phyloP scores from a whole-genome alignment of 2,888 invertebrate genomes.

The Sphaerophoria rueppellii region DNA sequence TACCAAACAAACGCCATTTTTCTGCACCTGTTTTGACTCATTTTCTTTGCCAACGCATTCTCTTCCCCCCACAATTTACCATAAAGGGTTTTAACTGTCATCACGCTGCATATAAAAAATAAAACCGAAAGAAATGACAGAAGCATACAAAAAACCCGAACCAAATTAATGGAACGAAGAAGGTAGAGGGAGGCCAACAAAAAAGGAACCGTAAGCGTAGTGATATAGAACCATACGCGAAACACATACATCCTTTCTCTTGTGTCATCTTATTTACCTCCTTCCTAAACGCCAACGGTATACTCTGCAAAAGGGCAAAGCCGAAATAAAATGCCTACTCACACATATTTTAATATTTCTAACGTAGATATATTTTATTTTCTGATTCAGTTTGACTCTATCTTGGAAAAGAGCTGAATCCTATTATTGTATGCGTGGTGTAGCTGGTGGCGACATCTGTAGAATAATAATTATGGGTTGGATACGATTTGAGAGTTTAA shows the following conservation, averaged over 20 bases:
- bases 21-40: slow-evolving; percentile 66
- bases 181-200: neutral
- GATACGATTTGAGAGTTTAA: slow-evolving; percentile 58
- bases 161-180: slow-evolving; percentile 44
- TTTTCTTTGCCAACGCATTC: slow-evolving; percentile 30
- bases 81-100: slow-evolving; percentile 19
- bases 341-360: slow-evolving; percentile 16
- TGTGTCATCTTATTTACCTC: slow-evolving; percentile 41
- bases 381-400: neutral
- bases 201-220: slow-evolving; percentile 41
- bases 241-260: slow-evolving; percentile 61
- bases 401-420: slow-evolving; percentile 47
- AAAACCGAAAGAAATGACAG: slow-evolving; percentile 47
- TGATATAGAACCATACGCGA: slow-evolving; percentile 50
- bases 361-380: neutral
- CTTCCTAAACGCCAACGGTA: neutral
- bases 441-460: slow-evolving; percentile 67
- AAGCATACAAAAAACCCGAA: slow-evolving; percentile 31
- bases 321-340: slow-evolving; percentile 30
- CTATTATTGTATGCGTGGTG: slow-evolving; percentile 68
- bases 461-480: slow-evolving; percentile 70
- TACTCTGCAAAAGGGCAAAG: slow-evolving; percentile 11
- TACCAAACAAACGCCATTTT: slow-evolving; percentile 44
- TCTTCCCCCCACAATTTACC: neutral
- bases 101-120: neutral